Percentiles rank a stretch among this genome's conserved stretches.
Evolutionary conservation across 2,113 vertebrate species (phyloP).

Genomic region (Gopherus flavomarginatus): DNA sequence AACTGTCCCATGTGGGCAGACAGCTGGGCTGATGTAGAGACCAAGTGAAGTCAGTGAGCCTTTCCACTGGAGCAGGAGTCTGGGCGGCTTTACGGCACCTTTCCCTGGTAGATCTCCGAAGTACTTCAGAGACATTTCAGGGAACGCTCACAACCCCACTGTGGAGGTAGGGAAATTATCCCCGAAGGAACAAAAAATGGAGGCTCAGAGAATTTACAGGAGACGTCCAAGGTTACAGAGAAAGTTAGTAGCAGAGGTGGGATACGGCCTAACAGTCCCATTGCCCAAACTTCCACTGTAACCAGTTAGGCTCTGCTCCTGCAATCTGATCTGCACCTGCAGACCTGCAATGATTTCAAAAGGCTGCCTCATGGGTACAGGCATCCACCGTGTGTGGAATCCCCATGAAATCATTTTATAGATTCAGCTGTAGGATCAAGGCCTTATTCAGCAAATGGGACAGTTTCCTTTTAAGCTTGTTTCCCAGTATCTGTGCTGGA

Average conservation of each 20-base stretch:
- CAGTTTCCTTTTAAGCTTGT: background rate
- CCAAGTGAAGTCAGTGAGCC: background rate
- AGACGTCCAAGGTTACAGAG: background rate
- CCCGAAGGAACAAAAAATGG: background rate
- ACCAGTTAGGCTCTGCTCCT: too few relatives aligned
- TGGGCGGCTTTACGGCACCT: too few relatives aligned
- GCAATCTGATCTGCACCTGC: too few relatives aligned
- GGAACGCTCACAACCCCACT: background rate
- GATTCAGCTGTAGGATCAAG: background rate
- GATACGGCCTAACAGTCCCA: background rate
- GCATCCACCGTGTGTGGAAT: rapidly evolving
- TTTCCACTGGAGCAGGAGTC: too few relatives aligned
- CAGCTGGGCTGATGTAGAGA: background rate
- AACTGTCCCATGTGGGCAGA: background rate
- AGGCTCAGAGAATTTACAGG: background rate
- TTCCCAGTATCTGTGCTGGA: background rate
- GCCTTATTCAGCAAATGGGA: background rate
- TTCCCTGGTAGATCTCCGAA: background rate
- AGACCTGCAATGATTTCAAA: too few relatives aligned
- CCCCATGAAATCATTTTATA: background rate
- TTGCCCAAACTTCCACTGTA: too few relatives aligned
- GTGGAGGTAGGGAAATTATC: background rate
- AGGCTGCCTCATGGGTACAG: too few relatives aligned
- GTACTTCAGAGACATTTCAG: background rate
- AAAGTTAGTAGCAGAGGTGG: background rate